Evolutionary conservation across 2,888 invertebrate genomes (phyloP), one percentile per base, ranked within the genome.

Genomic region (Achlya flavicornis): DNA sequence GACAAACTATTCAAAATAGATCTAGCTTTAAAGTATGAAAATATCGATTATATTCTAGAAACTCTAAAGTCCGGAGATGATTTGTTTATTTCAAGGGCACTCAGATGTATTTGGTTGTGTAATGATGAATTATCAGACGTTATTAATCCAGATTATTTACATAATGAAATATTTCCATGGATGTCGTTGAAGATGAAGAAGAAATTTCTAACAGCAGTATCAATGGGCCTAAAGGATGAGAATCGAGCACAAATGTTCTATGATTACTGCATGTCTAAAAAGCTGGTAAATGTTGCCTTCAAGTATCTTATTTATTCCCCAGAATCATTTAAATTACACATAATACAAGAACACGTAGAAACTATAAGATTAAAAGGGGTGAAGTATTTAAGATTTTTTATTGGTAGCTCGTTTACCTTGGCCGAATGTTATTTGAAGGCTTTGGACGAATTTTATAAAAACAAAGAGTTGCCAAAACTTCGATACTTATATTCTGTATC

Each of bases 161-260:
- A 87, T 16, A 59, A 76, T 0, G 74, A 87, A 57, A 69, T 91
- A 33, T 87, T 91, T 65, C 87, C 91, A 5, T 74, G 66, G 0
- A 89, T 90, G 87, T 88, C 91, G 3, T 63, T 70, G 2, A 88
- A 86, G 79, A 87, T 89, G 85, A 88, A 81, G 64, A 83, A 77
- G 46, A 90, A 88, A 63, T 67, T 86, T 33, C 68, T 91, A 8
- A 72, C 75, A 16, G 68, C 73, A 2, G 75, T 87, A 66, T 79
- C 86, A 2, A 65, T 66, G 4, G 53, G 84, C 61, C 26, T 90
- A 3, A 80, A 67, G 65, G 76, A 80, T 68, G 77, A 80, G 69
- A 61, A 69, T 0, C 79, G 88, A 63, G 73, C 79, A 12, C 65
- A 66, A 14, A 63, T 63, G 5, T 91, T 90, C 69, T 86, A 79